Conservation (phyloP, 2,888 invertebrate genomes). For the Mechanitis mazaeus region DNA sequence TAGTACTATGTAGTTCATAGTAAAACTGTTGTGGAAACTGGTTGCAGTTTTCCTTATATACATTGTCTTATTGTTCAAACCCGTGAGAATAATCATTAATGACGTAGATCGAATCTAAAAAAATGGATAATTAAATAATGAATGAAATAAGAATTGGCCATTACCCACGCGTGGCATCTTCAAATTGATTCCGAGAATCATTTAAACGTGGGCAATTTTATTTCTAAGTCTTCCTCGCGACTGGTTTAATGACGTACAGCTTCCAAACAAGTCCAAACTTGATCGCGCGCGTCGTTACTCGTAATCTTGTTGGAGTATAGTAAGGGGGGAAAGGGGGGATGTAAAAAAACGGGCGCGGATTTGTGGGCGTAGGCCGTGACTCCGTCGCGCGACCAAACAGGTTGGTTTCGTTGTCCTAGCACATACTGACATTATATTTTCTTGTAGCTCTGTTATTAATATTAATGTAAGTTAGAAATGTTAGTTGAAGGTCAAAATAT, state of each 20-base stretch:
- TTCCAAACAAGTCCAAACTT: slow-evolving; percentile 58
- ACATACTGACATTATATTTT: slow-evolving; percentile 58
- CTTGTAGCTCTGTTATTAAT: slow-evolving; percentile 51
- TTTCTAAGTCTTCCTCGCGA: slow-evolving; percentile 27
- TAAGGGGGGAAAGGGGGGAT: slow-evolving; percentile 34
- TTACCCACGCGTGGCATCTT: slow-evolving; percentile 3
- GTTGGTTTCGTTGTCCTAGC: slow-evolving; percentile 60
- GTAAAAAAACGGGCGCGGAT: slow-evolving; percentile 60
- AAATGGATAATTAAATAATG: slow-evolving; percentile 1
- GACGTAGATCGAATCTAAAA: neutral
- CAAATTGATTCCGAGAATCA: slow-evolving; percentile 11
- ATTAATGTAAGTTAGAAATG: slow-evolving; percentile 7
- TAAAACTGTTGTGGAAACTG: too few relatives aligned
- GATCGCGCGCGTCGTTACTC: slow-evolving; percentile 44
- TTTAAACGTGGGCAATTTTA: slow-evolving; percentile 28
- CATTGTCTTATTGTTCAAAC: neutral
- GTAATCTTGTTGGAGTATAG: slow-evolving; percentile 31
- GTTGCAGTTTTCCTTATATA: too few relatives aligned
- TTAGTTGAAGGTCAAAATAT: too few relatives aligned
- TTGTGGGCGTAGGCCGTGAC: slow-evolving; percentile 67
- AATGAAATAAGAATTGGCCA: neutral
- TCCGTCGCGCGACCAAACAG: slow-evolving; percentile 63
- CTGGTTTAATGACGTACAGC: slow-evolving; percentile 33
- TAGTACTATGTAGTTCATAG: too few relatives aligned
- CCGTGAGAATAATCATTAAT: too few relatives aligned